phyloP scores from a whole-genome alignment of 1,140 invertebrate genomes.

The Hydropsyche tenuis region DNA sequence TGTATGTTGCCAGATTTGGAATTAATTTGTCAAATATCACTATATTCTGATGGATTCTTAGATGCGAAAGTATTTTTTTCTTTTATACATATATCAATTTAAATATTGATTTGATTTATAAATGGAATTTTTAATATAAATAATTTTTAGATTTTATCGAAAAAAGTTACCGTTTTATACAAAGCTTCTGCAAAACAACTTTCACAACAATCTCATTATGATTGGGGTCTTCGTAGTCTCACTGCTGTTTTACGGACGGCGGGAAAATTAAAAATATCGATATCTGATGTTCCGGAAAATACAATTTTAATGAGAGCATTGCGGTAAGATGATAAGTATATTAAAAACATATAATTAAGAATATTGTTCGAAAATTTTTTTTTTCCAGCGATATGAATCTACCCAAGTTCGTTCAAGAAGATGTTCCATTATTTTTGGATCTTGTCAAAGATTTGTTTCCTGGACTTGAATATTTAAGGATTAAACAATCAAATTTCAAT shows the following conservation, averaged over 20 bases:
- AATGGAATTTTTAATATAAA: constrained; percentile 22
- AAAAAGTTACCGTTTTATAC: constrained; percentile 92
- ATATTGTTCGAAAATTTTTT: background rate
- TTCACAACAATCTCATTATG: constrained; percentile 92
- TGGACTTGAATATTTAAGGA: constrained; percentile 82
- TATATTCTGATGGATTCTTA: constrained; percentile 90
- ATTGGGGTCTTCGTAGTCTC: constrained; percentile 88
- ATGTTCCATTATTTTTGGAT: constrained; percentile 87
- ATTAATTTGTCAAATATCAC: constrained; percentile 88
- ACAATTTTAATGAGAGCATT: constrained; percentile 88
- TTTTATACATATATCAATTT: too few relatives aligned
- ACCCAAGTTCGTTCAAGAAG: constrained; percentile 90
- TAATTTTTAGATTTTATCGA: constrained; percentile 72
- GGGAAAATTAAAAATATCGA: constrained; percentile 80
- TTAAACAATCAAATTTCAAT: constrained; percentile 85
- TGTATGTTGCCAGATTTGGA: constrained; percentile 89
- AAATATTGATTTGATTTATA: background rate
- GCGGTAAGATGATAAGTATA: constrained; percentile 55
- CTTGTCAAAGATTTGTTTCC: constrained; percentile 90
- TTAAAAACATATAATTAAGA: background rate
- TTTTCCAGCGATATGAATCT: constrained; percentile 82
- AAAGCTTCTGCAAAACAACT: constrained; percentile 84
- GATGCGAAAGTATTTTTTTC: constrained; percentile 72
- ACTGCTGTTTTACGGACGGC: constrained; percentile 91
- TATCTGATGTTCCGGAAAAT: constrained; percentile 78